These are phyloP conservation scores for Mesorhabditis spiculigera DNA, from an alignment of 2,888 invertebrate genomes.

Conservation along the genomic window DNA sequence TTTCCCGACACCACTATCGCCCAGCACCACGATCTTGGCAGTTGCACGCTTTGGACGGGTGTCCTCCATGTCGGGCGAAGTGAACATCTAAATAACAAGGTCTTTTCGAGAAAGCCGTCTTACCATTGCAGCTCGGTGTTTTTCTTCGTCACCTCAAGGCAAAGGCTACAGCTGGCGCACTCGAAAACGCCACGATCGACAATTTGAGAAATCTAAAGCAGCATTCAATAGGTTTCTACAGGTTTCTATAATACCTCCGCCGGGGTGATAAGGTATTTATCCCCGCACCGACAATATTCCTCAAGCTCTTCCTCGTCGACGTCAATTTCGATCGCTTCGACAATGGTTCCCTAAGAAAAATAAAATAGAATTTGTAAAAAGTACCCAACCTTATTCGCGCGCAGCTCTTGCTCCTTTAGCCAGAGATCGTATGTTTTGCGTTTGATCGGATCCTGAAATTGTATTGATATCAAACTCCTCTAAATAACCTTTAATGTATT, in stretches of 20 bases:
- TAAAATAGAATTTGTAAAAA: neutral
- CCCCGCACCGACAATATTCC: conserved; percentile 40
- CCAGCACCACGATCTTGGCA: conserved; percentile 78
- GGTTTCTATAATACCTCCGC: conserved; percentile 19
- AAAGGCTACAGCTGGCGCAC: conserved; percentile 51
- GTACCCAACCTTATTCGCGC: conserved; percentile 27
- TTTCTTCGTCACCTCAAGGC: conserved; percentile 32
- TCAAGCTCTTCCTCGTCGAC: conserved; percentile 20
- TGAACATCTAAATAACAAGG: conserved; percentile 1
- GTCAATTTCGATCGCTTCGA: conserved; percentile 31
- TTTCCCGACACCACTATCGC: conserved; percentile 94
- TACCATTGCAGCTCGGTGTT: neutral
- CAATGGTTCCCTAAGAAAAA: conserved; percentile 32
- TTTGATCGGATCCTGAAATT: conserved; percentile 3
- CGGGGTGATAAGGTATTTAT: conserved; percentile 24
- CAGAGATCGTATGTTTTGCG: conserved; percentile 36
- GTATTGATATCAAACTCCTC: too few relatives aligned
- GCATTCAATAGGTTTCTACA: neutral
- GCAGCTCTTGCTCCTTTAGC: conserved; percentile 50
- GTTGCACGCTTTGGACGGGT: conserved; percentile 4
- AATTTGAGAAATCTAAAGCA: conserved; percentile 31
- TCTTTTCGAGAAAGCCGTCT: neutral
- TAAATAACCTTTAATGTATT: conserved; percentile 23
- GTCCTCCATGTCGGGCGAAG: neutral
- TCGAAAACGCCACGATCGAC: conserved; percentile 49